These are phyloP conservation scores for Rhegmatorhina hoffmannsi DNA, from an alignment of 2,113 vertebrate species.

Conservation along the genomic window DNA sequence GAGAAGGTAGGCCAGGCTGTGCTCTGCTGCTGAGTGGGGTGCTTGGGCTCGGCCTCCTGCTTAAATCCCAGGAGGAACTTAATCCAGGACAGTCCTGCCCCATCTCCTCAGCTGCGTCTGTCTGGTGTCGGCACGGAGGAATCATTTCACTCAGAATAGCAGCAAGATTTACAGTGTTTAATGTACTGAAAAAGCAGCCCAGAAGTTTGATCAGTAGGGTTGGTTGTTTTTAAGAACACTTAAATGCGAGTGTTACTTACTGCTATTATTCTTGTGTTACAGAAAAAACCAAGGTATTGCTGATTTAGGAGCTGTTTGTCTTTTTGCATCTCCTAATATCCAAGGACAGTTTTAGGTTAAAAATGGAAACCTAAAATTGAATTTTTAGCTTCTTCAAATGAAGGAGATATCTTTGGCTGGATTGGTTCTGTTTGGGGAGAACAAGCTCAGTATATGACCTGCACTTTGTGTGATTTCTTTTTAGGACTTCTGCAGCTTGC, in stretches of 20 bases:
- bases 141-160: not conserved
- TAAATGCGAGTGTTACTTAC: not conserved
- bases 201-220: not conserved
- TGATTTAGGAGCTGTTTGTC: not conserved
- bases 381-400: not conserved
- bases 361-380: not conserved
- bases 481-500: not conserved
- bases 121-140: not conserved
- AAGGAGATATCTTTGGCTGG: not conserved
- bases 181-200: not conserved
- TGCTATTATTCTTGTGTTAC: not conserved
- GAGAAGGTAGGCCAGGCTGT: constrained; percentile 84
- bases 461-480: not conserved
- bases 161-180: not conserved
- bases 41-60: not conserved
- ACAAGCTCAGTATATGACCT: not conserved
- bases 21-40: not conserved
- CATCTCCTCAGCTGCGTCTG: not conserved
- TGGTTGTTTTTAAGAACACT: not conserved
- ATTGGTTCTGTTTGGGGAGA: not conserved
- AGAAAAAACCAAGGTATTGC: not conserved
- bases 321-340: not conserved
- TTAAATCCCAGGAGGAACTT: not conserved
- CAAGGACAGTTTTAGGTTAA: not conserved
- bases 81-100: not conserved